A percentile compares a stretch with the other conserved stretches of the same genome.
Conservation (phyloP, 2,888 invertebrate genomes). For the Ligdia adustata region DNA sequence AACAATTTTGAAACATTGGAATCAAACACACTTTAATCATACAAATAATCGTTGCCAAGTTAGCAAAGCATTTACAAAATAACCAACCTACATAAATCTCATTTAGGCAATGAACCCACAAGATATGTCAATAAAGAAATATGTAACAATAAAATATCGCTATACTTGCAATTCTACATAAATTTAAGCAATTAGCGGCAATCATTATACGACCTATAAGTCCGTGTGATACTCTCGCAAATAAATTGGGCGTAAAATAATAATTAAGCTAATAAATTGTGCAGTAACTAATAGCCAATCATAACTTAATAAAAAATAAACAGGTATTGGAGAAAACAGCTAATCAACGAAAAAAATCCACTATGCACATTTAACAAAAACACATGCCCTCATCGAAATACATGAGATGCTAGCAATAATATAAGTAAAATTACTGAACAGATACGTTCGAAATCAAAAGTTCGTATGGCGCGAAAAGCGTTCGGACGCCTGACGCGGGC, state of each 20-base stretch:
- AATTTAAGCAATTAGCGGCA: neutral
- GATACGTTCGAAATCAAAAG: constrained; percentile 37
- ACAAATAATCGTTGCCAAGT: too few species aligned
- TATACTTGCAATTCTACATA: too few species aligned
- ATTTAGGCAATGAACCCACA: too few species aligned
- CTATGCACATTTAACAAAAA: constrained; percentile 15
- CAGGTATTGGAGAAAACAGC: neutral
- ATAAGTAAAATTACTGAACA: constrained; percentile 5
- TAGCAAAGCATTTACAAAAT: too few species aligned
- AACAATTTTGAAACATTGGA: too few species aligned
- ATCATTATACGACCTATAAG: constrained; percentile 26
- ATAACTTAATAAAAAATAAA: neutral
- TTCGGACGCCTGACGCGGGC: constrained; percentile 42
- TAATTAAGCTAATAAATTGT: constrained; percentile 2
- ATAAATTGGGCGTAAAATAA: constrained; percentile 10
- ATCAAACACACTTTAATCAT: too few species aligned
- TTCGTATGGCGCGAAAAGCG: constrained; percentile 50
- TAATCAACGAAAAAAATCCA: constrained; percentile 6
- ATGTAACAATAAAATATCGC: too few species aligned
- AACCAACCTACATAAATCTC: too few species aligned
- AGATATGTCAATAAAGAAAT: too few species aligned
- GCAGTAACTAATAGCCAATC: neutral
- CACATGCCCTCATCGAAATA: constrained; percentile 13
- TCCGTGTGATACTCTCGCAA: constrained; percentile 15
- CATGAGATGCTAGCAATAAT: constrained; percentile 32